Evolutionary conservation across 2,888 invertebrate species (phyloP), one percentile per base, ranked within the genome.

Genomic region (Macaria liturata): DNA sequence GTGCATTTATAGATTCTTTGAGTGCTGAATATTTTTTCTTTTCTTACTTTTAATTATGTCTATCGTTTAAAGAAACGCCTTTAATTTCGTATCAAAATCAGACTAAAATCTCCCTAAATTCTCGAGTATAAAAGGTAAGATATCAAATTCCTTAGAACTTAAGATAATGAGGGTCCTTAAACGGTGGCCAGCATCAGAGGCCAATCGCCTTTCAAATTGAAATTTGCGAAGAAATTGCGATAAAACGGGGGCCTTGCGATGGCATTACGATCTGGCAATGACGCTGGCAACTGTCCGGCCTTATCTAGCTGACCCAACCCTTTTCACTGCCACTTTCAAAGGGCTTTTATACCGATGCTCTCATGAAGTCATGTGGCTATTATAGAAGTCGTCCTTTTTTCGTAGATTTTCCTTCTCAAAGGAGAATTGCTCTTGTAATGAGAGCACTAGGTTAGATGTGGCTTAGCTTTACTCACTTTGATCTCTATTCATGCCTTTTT

Each of bases 291-390:
- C 81, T 81, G 86, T 82, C 82, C 81, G 75, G 69, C 70, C 81
- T 88, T 90, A 90, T 89, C 89, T 88, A 68, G 74, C 70, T 80
- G 81, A 82, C 84, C 84, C 80, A 84, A 89, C 88, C 89, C 89
- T 90, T 88, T 86, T 88, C 88, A 86, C 80, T 80, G 82, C 82
- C 83, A 78, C 69, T 75, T 74, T 71, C 65, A 68, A 59, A 64
- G 62, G 70, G 67, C 59, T 60, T 74, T 75, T 72, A 71, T 67
- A 70, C 69, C 70, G 69, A 75, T 67, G 70, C 66, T 67, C 68
- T 71, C 68, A 72, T 75, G 68, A 71, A 71, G 72, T 72, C 65
- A 62, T 57, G 68, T 59, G 59, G 45, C 50, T 51, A 71, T 69
- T 63, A 62, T 64, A 52, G 64, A 57, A 54, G 6, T 46, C 32